These are phyloP conservation scores for Dysmachus trigonus DNA, from an alignment of 2,888 invertebrate species.

Conservation along the genomic window DNA sequence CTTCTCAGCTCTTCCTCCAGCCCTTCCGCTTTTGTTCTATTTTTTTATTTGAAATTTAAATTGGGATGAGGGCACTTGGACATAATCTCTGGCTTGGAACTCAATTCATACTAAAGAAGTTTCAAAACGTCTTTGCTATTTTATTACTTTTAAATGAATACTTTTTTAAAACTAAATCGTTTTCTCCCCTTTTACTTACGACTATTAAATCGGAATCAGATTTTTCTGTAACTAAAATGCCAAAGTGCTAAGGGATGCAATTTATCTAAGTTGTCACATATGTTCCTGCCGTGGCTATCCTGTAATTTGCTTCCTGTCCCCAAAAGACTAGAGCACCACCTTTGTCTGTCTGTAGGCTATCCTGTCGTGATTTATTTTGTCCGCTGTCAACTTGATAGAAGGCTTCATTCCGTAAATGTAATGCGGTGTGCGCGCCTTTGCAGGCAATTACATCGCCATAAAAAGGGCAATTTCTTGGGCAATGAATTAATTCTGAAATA, in stretches of 20 bases:
- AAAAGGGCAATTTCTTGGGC: background rate
- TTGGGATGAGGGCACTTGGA: background rate
- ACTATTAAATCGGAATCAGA: background rate
- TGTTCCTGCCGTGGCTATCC: background rate
- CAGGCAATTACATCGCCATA: background rate
- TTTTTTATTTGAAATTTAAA: background rate
- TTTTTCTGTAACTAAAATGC: background rate
- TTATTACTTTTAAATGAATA: background rate
- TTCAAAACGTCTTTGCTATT: background rate
- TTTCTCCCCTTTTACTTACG: background rate
- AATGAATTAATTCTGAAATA: background rate
- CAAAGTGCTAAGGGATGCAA: background rate
- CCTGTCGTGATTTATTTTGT: background rate
- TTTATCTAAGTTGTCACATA: background rate
- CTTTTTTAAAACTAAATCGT: background rate
- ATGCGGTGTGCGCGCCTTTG: background rate
- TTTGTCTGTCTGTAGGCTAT: background rate
- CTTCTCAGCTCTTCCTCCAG: background rate
- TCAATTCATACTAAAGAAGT: background rate
- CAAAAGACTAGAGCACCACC: background rate
- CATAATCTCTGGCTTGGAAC: background rate
- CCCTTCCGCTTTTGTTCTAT: background rate
- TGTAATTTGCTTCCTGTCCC: background rate
- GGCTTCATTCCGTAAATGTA: background rate
- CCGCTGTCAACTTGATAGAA: background rate